These are phyloP conservation scores for Myopa tessellatipennis DNA, from an alignment of 2,888 invertebrate genomes.

Conservation along the genomic window DNA sequence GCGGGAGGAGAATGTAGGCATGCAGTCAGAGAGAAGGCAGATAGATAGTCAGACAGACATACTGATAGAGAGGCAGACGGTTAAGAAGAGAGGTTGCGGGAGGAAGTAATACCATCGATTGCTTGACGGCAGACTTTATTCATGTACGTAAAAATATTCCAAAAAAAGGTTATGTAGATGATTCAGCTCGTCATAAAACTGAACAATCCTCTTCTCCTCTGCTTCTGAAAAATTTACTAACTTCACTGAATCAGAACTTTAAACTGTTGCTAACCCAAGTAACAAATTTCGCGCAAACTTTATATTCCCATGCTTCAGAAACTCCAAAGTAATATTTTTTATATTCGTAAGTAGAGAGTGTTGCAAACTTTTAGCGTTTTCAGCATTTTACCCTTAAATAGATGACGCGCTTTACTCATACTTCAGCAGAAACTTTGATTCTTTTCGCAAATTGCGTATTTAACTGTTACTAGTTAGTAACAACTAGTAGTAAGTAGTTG, in stretches of 20 bases:
- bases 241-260: constrained; percentile 19
- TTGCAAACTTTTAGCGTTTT: constrained; percentile 5
- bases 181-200: neutral
- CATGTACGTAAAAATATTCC: neutral
- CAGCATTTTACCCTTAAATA: neutral
- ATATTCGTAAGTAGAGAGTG: neutral
- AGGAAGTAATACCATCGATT: neutral
- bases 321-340: constrained; percentile 17
- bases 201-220: neutral
- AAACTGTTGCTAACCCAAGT: constrained; percentile 33
- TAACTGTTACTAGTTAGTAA: neutral
- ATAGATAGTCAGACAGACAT: neutral
- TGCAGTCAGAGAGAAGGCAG: neutral
- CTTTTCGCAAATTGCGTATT: neutral
- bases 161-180: neutral
- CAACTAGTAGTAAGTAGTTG: neutral
- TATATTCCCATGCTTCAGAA: neutral
- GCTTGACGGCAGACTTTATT: neutral
- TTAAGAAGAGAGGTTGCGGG: neutral
- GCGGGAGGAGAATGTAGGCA: neutral
- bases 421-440: constrained; percentile 14
- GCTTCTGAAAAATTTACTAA: constrained; percentile 11
- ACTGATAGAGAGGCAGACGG: neutral
- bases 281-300: constrained; percentile 22
- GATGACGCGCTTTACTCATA: neutral